Evolutionary conservation across 2,113 vertebrate genomes (phyloP).

Genomic region (Microcebus griseorufus): DNA sequence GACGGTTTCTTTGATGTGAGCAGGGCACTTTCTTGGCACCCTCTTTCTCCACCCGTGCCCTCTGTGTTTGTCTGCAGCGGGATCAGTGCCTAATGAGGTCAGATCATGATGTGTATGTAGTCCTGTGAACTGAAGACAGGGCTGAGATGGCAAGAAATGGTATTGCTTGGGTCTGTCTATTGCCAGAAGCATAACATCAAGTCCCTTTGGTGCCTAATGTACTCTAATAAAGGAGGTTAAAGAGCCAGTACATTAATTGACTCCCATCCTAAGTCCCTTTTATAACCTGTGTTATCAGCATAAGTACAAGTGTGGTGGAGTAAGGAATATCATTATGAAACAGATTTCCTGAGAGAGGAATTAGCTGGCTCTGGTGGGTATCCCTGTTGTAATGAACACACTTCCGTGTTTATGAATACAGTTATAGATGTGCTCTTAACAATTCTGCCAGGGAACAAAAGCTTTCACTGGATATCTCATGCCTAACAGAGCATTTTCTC

Average conservation of each 20-base stretch:
- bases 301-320: conserved; percentile 85
- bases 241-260: conserved; percentile 88
- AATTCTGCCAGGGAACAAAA: conserved; percentile 52
- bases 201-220: conserved; percentile 80
- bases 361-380: conserved; percentile 87
- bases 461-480: conserved; percentile 54
- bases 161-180: conserved; percentile 75
- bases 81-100: conserved; percentile 81
- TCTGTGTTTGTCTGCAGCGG: conserved; percentile 62
- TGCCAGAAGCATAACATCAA: conserved; percentile 77
- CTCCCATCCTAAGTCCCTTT: conserved; percentile 85
- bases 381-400: conserved; percentile 86
- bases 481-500: conserved; percentile 47
- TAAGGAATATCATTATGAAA: conserved; percentile 88
- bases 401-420: conserved; percentile 88
- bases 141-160: conserved; percentile 78
- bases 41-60: background rate
- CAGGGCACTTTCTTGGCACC: background rate
- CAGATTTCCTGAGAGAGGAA: conserved; percentile 91
- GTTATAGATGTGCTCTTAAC: conserved; percentile 79
- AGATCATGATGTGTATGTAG: conserved; percentile 41
- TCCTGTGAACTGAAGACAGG: conserved; percentile 68
- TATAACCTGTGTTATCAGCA: conserved; percentile 91
- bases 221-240: conserved; percentile 88
- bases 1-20: background rate